Base-by-base conservation (phyloP, 1,140 invertebrate genomes). In the Sycobia sp. region DNA sequence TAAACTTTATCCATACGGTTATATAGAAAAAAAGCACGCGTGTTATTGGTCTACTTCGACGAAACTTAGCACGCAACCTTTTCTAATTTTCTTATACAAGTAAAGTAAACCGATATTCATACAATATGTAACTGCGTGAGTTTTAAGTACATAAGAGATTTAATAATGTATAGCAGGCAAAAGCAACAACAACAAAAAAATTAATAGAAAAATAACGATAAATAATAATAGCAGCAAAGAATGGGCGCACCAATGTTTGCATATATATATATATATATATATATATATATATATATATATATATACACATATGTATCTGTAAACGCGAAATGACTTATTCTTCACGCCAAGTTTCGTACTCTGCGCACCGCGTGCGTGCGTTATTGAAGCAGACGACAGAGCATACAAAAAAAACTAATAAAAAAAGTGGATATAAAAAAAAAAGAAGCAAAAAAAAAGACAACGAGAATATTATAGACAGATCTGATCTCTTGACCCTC, bases 81-180 rank as follows among this genome's bases (percentile, higher is more conserved):
- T 60, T 65, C 56, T 55, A 60, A 65, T 60, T n/a, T 65, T 65
- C 56, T 54, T 58, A 46, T 53, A 38, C 25, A 4, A 47, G n/a
- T 50, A 46, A 54, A 44, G 2, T 53, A 44, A n/a, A 64, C 36
- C n/a, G 14, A 58, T 64, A 58, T 58, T 58, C 36, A 58, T 58
- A 56, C 46, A 36, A 53, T 64, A 44, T 46, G 49, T 29, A 41
- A 47, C 32, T 54, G 49, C 50, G 54, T 51, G 49, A 4, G 18
- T 55, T 54, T 41, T 55, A 49, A 47, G 16, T 46, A 46, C 25
- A 34, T 61, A 61, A 61, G 34, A 16, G 18, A n/a, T n/a, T 50
- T 39, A 55, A 55, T 44, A 61, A 61, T 44, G 27, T 25, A n/a
- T n/a, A 61, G 34, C 43, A 29, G 43, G 18, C 22, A 46, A 39